Conservation (phyloP, 1,140 invertebrate species). For the Calliphora vicina region DNA sequence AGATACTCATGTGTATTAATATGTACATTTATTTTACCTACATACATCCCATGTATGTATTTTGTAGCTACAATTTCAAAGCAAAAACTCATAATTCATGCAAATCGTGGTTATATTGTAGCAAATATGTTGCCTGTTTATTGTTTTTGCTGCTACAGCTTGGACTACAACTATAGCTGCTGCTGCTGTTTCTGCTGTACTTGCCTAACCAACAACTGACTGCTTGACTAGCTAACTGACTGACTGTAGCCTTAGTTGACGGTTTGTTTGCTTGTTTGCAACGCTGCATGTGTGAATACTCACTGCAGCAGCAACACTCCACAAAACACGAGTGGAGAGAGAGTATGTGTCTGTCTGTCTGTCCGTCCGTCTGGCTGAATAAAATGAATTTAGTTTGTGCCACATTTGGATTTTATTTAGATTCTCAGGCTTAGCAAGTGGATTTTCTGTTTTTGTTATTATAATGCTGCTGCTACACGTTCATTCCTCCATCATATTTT, state of each 20-base stretch:
- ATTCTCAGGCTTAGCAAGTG: conserved; percentile 12
- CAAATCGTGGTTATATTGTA: conserved; percentile 30
- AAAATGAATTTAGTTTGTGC: neutral
- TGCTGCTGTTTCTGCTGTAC: neutral
- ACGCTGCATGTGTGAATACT: conserved; percentile 23
- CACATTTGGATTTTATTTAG: neutral
- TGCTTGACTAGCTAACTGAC: neutral
- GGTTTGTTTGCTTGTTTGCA: neutral
- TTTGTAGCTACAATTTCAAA: neutral
- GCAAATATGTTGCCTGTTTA: conserved; percentile 19
- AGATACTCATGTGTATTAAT: neutral
- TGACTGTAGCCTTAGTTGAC: neutral
- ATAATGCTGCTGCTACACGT: too few relatives aligned
- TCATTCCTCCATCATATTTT: neutral
- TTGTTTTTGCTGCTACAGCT: neutral
- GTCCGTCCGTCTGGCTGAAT: too few relatives aligned
- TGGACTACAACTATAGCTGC: too few relatives aligned
- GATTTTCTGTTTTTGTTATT: conserved; percentile 21
- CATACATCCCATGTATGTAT: neutral
- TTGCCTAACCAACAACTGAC: too few relatives aligned
- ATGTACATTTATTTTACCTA: too few relatives aligned
- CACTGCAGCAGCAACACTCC: conserved; percentile 2
- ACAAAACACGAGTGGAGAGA: neutral
- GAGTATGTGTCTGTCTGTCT: neutral
- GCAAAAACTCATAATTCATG: conserved; percentile 27